phyloP scores from a whole-genome alignment of 92 coral and sea anemone genomes.

The Heliopora coerulea region DNA sequence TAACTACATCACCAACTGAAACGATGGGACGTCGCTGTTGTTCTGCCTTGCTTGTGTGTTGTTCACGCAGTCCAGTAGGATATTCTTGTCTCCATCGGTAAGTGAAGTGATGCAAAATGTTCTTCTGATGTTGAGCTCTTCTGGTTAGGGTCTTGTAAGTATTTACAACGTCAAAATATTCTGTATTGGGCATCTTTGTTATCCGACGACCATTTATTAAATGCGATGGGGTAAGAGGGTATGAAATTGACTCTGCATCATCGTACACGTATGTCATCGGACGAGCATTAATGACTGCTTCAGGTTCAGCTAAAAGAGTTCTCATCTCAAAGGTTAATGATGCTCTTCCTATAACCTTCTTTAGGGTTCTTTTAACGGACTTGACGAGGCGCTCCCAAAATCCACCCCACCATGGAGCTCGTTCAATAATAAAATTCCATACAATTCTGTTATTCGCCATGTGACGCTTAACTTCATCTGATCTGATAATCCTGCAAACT shows the following conservation, averaged over 20 bases:
- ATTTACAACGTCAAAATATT: constrained; percentile 54
- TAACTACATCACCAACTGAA: constrained; percentile 47
- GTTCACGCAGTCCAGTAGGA: no score
- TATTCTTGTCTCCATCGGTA: constrained; percentile 28
- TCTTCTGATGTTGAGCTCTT: constrained; percentile 33
- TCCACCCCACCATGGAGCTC: constrained; percentile 44
- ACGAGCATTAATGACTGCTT: constrained; percentile 41
- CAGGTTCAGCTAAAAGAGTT: constrained; percentile 41
- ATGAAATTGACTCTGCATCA: constrained; percentile 38
- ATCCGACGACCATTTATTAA: constrained; percentile 55
- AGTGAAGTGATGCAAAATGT: constrained; percentile 42
- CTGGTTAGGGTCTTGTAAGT: constrained; percentile 41
- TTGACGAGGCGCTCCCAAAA: constrained; percentile 36
- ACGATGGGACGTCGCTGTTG: not conserved
- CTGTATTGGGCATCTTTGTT: constrained; percentile 42
- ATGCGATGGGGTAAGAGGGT: constrained; percentile 57
- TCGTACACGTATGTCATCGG: constrained; percentile 47
- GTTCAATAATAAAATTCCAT: constrained; percentile 42
- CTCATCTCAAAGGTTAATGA: constrained; percentile 29
- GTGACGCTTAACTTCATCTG: constrained; percentile 20
- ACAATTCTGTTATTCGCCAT: constrained; percentile 37
- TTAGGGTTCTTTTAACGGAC: constrained; percentile 29
- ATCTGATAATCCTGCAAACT: constrained; percentile 23
- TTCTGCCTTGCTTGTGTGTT: not conserved
- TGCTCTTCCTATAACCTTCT: constrained; percentile 43